Base-by-base conservation (phyloP, 2,888 invertebrate species). In the Sthenelais limicola region DNA sequence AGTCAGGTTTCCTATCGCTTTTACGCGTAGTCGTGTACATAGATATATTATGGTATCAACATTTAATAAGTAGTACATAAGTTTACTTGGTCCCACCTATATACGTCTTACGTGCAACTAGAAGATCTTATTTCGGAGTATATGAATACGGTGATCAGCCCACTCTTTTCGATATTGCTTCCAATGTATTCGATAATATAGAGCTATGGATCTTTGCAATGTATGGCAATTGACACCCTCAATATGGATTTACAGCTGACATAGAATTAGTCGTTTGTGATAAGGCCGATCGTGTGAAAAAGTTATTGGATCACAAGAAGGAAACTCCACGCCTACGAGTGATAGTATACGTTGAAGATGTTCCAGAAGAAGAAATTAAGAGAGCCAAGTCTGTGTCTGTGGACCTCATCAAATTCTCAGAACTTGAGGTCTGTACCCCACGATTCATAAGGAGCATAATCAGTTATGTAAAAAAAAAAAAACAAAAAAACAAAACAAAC, bases 241-340 rank as follows among this genome's bases (percentile, higher is more conserved):
- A 9, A 43, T 18, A 9, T 51, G 66, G 9, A 15, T 67, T 21
- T 21, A 30, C 88, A 93, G 96, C 96, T 84, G 95, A 95, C 87
- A 96, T 97, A 90, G 90, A 91, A 79, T 91, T 94, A 76, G 95
- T 97, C 68, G 90, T 97, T 74, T 95, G 95, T 84, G 97, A 97
- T 88, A 95, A 94, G 82, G 95, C 95, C 86, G 92, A 92, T 81
- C 97, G 97, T 90, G 95, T 95, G 73, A 93, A 94, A 85, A 90
- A 94, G 77, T 89, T 97, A 51, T 89, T 97, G 79, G 94, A 95
- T 84, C 93, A 94, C 84, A 92, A 94, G 0, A 78, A 77, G 0
- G 70, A 81, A 38, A 95, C 96, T 1, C 91, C 90, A 52, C 92
- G 93, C 83, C 90, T 97, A 77, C 92, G 93, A 81, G 93, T 93